phyloP scores from a whole-genome alignment of 2,888 invertebrate genomes.

The Rugalucina vietnamica region DNA sequence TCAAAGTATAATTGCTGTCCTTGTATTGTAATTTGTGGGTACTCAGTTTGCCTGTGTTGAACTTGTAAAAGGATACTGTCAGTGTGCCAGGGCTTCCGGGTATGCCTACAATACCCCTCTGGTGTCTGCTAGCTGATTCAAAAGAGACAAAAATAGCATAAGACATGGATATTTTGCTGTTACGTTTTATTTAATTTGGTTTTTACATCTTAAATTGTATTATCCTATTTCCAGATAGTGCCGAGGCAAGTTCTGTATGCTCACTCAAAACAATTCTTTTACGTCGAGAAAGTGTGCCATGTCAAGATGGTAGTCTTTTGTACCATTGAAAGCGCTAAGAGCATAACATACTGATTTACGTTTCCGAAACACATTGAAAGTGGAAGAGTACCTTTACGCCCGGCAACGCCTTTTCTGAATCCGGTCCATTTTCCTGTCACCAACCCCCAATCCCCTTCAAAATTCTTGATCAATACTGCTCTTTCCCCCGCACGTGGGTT shows the following conservation, averaged over 20 bases:
- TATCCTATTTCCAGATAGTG: too few relatives aligned
- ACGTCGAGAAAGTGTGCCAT: background rate
- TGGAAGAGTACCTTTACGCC: conserved; percentile 67
- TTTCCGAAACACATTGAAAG: too few relatives aligned
- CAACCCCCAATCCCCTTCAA: conserved; percentile 84
- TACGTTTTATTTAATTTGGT: background rate
- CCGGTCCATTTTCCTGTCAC: conserved; percentile 84
- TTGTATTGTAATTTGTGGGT: conserved; percentile 44
- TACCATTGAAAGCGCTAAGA: too few relatives aligned
- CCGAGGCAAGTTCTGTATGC: too few relatives aligned
- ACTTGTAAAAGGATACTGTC: conserved; percentile 65
- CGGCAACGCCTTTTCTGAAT: conserved; percentile 78
- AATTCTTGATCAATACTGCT: conserved; percentile 84
- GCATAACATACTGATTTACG: too few relatives aligned
- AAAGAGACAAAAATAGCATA: background rate
- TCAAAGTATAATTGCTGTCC: conserved; percentile 31
- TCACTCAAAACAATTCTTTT: background rate
- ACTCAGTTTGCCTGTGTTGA: conserved; percentile 35
- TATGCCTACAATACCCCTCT: conserved; percentile 52
- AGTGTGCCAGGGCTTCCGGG: conserved; percentile 77
- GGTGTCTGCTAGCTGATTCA: conserved; percentile 20
- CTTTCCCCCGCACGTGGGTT: conserved; percentile 83
- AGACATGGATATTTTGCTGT: background rate
- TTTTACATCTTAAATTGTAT: background rate
- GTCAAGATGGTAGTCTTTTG: background rate